phyloP scores from a whole-genome alignment of 2,888 invertebrate species.

The Agelastica alni region DNA sequence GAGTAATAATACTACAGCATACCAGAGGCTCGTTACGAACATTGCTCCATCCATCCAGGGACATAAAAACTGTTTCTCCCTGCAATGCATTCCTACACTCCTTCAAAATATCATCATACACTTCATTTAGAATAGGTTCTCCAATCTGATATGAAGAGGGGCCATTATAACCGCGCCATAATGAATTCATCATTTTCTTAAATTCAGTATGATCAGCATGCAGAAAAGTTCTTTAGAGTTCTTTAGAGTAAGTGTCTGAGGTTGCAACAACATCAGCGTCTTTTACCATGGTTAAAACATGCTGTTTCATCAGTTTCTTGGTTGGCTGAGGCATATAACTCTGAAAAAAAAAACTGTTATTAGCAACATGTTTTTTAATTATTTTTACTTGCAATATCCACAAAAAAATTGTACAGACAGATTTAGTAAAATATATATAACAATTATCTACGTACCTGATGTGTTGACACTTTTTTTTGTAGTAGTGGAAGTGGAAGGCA shows the following conservation, averaged over 20 bases:
- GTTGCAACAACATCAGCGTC: too few species aligned
- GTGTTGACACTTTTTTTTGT: not conserved
- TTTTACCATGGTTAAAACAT: not conserved
- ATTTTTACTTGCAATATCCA: too few species aligned
- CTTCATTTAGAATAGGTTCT: constrained; percentile 12
- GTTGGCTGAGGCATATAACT: not conserved
- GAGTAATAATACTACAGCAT: too few species aligned
- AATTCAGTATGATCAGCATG: constrained; percentile 5
- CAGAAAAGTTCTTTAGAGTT: not conserved
- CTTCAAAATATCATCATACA: constrained; percentile 4
- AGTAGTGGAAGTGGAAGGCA: not conserved
- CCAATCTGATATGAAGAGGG: constrained; percentile 9
- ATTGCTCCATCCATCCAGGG: not conserved
- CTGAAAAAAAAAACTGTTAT: not conserved
- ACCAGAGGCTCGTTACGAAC: too few species aligned
- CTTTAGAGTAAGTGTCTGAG: too few species aligned
- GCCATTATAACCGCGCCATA: constrained; percentile 9
- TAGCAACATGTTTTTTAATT: not conserved
- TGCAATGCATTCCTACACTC: constrained; percentile 1
- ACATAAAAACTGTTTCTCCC: constrained; percentile 2
- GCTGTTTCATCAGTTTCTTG: too few species aligned
- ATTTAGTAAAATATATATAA: not conserved
- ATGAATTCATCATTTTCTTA: constrained; percentile 11
- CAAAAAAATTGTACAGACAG: not conserved
- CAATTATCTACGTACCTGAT: not conserved